Evolutionary conservation across 2,113 vertebrate species (phyloP).

Genomic region (Phoenicopterus ruber): DNA sequence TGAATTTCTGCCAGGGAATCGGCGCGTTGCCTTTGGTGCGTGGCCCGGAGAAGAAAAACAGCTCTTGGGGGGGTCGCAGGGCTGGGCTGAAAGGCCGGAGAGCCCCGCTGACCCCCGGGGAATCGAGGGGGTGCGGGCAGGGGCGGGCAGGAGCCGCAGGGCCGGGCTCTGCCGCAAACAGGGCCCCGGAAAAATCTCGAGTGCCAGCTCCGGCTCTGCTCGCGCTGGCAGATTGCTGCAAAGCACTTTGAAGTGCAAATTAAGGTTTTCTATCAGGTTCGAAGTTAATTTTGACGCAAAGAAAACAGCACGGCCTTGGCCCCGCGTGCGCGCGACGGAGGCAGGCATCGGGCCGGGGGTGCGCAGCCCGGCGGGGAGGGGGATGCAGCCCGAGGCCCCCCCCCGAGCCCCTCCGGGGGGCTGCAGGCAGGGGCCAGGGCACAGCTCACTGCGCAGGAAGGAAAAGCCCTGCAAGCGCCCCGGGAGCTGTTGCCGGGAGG

Average conservation of each 20-base stretch:
- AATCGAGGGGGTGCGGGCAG: fast-evolving
- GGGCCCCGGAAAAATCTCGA: background rate
- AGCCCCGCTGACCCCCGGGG: fast-evolving
- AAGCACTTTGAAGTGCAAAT: conserved; percentile 55
- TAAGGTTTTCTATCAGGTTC: background rate
- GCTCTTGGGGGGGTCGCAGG: too few relatives aligned
- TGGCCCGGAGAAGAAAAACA: fast-evolving
- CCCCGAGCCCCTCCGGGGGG: background rate
- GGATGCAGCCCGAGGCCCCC: fast-evolving
- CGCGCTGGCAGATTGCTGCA: background rate
- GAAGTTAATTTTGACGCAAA: background rate
- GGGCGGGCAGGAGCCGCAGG: background rate
- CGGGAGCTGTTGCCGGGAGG: fast-evolving
- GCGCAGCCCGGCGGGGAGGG: fast-evolving
- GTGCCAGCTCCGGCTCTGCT: background rate
- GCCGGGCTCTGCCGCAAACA: background rate
- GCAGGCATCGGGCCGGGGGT: background rate
- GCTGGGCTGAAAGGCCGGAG: background rate
- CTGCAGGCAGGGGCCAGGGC: background rate
- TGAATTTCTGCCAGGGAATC: background rate
- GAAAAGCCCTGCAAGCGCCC: fast-evolving
- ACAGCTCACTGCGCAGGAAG: fast-evolving
- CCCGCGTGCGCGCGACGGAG: fast-evolving
- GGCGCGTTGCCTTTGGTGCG: fast-evolving
- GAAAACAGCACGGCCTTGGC: background rate